A percentile compares a stretch with the other conserved stretches of the same genome.
Evolutionary conservation across 2,113 vertebrate species (phyloP).

Genomic region (Struthio camelus): DNA sequence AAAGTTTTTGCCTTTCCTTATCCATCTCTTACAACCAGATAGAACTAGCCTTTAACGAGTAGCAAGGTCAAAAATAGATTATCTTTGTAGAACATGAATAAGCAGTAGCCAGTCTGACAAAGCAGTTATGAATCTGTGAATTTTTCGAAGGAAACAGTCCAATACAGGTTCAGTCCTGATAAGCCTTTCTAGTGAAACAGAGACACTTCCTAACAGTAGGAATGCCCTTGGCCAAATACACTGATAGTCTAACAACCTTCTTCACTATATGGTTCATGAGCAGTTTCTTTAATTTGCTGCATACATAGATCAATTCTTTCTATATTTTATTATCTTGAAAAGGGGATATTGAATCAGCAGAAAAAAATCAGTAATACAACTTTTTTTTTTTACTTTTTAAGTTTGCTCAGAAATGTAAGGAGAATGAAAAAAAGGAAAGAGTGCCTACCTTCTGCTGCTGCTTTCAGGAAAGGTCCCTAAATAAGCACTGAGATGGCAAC

Average conservation of each 20-base stretch:
- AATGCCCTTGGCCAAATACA: not conserved
- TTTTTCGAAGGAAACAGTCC: not conserved
- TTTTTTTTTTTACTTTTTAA: not conserved
- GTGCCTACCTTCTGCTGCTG: not conserved
- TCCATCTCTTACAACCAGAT: not conserved
- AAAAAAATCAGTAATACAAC: not conserved
- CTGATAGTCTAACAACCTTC: not conserved
- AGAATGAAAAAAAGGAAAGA: not conserved
- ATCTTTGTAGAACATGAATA: not conserved
- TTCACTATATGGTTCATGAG: not conserved
- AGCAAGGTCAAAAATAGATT: not conserved
- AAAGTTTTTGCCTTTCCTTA: not conserved
- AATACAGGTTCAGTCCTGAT: not conserved
- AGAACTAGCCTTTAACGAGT: not conserved
- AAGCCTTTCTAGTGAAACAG: not conserved
- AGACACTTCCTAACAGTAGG: not conserved
- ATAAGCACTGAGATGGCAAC: not conserved
- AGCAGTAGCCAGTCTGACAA: not conserved
- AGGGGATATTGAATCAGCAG: not conserved
- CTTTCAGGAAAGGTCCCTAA: conserved; percentile 30
- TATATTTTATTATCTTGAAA: not conserved
- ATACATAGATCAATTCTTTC: not conserved
- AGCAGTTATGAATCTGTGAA: not conserved
- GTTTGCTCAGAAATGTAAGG: not conserved
- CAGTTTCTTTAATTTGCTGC: not conserved